These are phyloP conservation scores for Marisa cornuarietis DNA, from an alignment of 1,140 invertebrate genomes.

Conservation along the genomic window DNA sequence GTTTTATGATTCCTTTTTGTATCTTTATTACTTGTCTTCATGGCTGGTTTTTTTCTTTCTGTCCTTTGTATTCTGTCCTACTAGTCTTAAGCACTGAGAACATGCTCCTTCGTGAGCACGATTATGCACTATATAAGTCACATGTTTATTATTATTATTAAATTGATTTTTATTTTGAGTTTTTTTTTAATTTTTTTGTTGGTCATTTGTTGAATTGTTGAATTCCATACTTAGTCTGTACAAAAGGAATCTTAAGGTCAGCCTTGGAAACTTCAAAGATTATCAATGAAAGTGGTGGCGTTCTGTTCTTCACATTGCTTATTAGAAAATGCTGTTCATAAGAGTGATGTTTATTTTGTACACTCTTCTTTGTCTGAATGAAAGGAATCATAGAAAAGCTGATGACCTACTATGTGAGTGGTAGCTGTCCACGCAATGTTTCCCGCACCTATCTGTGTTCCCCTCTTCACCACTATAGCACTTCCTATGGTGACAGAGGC, in stretches of 20 bases:
- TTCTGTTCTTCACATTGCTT: not conserved
- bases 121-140: too few relatives aligned
- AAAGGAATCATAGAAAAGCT: constrained; percentile 79
- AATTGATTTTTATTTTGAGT: too few relatives aligned
- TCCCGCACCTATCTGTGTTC: constrained; percentile 70
- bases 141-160: too few relatives aligned
- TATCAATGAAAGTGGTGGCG: too few relatives aligned
- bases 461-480: constrained; percentile 84
- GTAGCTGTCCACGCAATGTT: constrained; percentile 59
- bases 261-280: too few relatives aligned
- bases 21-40: not conserved
- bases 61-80: not conserved
- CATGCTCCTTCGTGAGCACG: too few relatives aligned
- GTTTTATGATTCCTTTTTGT: too few relatives aligned
- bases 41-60: not conserved
- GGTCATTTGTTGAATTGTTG: too few relatives aligned
- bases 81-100: too few relatives aligned
- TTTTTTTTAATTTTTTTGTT: too few relatives aligned
- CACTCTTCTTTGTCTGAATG: constrained; percentile 27
- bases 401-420: constrained; percentile 71
- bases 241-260: too few relatives aligned
- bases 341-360: not conserved
- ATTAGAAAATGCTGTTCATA: not conserved
- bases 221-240: too few relatives aligned
- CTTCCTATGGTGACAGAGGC: constrained; percentile 86